Conservation (phyloP, 2,888 invertebrate species). For the Caenorhabditis imperialis region DNA sequence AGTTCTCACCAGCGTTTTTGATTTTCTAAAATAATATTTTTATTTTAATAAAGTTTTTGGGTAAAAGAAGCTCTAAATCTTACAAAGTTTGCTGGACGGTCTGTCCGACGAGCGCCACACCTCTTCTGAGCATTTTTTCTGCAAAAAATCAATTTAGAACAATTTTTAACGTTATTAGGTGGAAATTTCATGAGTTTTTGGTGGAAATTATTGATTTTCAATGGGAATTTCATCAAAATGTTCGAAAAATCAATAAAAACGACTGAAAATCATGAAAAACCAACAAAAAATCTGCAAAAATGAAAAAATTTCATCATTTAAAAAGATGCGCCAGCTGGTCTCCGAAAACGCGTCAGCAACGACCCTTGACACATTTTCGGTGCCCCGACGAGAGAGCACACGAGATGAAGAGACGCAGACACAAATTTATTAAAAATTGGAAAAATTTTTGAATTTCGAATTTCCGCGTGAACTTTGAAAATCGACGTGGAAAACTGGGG, state of each 20-base stretch:
- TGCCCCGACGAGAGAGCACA: too few species aligned
- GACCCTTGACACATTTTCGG: not conserved
- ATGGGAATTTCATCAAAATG: too few species aligned
- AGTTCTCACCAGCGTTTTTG: constrained; percentile 11
- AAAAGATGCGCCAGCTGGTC: constrained; percentile 2
- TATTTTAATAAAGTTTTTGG: not conserved
- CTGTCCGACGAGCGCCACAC: constrained; percentile 27
- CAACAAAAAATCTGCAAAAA: constrained; percentile 1
- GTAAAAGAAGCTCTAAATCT: not conserved
- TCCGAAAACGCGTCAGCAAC: constrained; percentile 13
- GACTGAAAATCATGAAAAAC: not conserved
- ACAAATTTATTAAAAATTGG: too few species aligned
- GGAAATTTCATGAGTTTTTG: not conserved
- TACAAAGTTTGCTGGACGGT: constrained; percentile 32
- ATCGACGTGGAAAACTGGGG: too few species aligned
- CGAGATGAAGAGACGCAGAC: too few species aligned
- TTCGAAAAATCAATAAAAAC: not conserved
- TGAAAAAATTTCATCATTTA: constrained; percentile 40
- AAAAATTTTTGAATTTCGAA: too few species aligned
- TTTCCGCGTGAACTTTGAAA: too few species aligned
- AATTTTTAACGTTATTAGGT: too few species aligned
- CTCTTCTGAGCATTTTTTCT: constrained; percentile 40
- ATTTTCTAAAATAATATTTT: constrained; percentile 16
- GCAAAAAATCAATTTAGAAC: not conserved
- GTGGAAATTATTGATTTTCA: too few species aligned